These are phyloP conservation scores for Morelia viridis DNA, from an alignment of 2,797 vertebrate genomes.

Conservation along the genomic window DNA sequence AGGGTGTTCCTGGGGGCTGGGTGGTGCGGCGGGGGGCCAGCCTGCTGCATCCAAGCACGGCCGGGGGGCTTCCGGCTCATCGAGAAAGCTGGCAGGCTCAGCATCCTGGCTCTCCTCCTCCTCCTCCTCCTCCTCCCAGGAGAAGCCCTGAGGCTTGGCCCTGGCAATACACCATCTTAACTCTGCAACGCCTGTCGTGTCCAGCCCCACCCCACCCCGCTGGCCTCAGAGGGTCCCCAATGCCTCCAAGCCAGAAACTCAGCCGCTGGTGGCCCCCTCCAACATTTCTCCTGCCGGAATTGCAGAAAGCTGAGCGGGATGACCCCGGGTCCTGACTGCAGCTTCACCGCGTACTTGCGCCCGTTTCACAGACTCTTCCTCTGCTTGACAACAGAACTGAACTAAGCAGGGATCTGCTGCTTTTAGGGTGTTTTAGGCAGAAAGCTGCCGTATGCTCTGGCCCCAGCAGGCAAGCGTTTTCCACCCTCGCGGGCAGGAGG, in stretches of 20 bases:
- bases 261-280: not conserved
- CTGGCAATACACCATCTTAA: not conserved
- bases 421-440: not conserved
- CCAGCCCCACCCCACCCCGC: not conserved
- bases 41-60: not conserved
- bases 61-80: not conserved
- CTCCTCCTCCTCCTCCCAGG: not conserved
- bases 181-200: not conserved
- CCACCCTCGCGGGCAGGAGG: not conserved
- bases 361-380: not conserved
- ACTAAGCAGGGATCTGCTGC: not conserved
- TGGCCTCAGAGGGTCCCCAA: not conserved
- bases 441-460: not conserved
- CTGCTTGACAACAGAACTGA: no score
- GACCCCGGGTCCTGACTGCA: not conserved
- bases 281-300: not conserved
- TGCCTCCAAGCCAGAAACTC: not conserved
- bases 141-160: not conserved
- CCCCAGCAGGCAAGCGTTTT: not conserved
- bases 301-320: not conserved
- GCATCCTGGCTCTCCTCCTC: not conserved
- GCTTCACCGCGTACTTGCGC: fast-evolving
- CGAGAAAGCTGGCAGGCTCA: not conserved
- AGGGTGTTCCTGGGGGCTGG: not conserved
- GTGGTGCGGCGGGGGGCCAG: no score